These are phyloP conservation scores for Nyctibius bracteatus DNA, from an alignment of 2,113 vertebrate genomes.

Conservation along the genomic window DNA sequence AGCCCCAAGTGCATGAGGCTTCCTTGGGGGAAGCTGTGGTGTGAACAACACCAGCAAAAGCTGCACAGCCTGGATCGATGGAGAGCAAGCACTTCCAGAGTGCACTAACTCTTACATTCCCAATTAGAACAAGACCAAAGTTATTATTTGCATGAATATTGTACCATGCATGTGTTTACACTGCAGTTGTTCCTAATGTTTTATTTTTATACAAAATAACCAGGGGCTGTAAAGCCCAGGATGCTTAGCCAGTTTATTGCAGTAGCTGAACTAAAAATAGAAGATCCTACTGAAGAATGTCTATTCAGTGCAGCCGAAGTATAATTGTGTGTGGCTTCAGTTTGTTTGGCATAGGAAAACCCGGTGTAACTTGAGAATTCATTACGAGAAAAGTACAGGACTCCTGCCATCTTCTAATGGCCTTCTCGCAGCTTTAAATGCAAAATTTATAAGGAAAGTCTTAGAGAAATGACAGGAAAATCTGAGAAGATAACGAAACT, in stretches of 20 bases:
- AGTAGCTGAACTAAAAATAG: constrained; percentile 51
- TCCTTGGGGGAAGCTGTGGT: not conserved
- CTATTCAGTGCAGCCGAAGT: not conserved
- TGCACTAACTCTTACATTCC: not conserved
- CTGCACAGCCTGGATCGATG: not conserved
- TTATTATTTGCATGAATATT: not conserved
- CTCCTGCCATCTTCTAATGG: constrained; percentile 77
- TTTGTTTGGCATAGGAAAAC: constrained; percentile 68
- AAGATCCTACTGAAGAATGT: constrained; percentile 42
- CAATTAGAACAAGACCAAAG: not conserved
- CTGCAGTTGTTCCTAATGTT: not conserved
- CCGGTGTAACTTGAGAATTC: constrained; percentile 73
- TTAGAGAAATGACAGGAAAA: constrained; percentile 76
- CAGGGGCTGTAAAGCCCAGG: not conserved
- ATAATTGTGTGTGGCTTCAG: constrained; percentile 68
- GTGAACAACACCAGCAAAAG: not conserved
- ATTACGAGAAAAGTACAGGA: constrained; percentile 73
- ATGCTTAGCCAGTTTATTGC: not conserved
- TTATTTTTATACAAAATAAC: constrained; percentile 19
- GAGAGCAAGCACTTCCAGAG: not conserved
- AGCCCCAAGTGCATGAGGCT: not conserved
- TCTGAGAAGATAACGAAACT: constrained; percentile 75
- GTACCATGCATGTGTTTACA: not conserved
- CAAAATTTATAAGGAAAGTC: constrained; percentile 73
- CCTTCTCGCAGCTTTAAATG: constrained; percentile 52